Base-by-base conservation (phyloP, 2,113 vertebrate species). In the Myotis davidii region DNA sequence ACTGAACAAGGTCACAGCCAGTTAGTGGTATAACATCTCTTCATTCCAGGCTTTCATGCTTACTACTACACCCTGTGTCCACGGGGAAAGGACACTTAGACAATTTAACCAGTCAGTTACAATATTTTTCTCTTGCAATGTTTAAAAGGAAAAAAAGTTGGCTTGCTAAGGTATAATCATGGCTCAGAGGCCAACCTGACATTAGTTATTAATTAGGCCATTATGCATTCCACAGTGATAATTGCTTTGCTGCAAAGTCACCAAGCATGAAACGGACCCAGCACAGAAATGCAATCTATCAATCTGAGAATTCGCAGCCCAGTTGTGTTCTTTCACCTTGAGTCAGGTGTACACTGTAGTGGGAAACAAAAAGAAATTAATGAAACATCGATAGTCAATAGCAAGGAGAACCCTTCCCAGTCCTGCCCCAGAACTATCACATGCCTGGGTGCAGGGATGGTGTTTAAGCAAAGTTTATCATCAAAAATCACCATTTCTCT, bases 131-230 rank as follows among this genome's bases (percentile, higher is more conserved):
- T 98, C 98, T 98, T 96, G 92, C 95, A 98, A 98, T 98, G 98
- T 99, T 99, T 99, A 97, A 98, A 98, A 95, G 85, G 85, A 59
- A 93, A 87, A 61, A 73, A 91, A 98, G 98, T 98, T 99, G 98
- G 99, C 99, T 98, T 98, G 98, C 98, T 98, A 99, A 99, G 99
- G 99, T 98, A 98, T 99, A 99, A 99, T 98, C 99, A 98, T 98
- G 98, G 99, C 99, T 99, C 99, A 99, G 99, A 99, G 99, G 99
- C 99, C 97, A 98, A 97, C 96, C 98, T 99, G 99, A 99, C 99
- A 99, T 99, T 99, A 99, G 99, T 99, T 99, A 99, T 99, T 99
- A 99, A 99, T 99, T 99, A 99, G 99, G 98, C 99, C 99, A 99
- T 99, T 99, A 99, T 99, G 98, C 99, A 99, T 99, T 99, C 99